Percentiles rank a stretch among this genome's conserved stretches.
phyloP scores from a whole-genome alignment of 2,797 vertebrate genomes.

The Premnoplex brunnescens region DNA sequence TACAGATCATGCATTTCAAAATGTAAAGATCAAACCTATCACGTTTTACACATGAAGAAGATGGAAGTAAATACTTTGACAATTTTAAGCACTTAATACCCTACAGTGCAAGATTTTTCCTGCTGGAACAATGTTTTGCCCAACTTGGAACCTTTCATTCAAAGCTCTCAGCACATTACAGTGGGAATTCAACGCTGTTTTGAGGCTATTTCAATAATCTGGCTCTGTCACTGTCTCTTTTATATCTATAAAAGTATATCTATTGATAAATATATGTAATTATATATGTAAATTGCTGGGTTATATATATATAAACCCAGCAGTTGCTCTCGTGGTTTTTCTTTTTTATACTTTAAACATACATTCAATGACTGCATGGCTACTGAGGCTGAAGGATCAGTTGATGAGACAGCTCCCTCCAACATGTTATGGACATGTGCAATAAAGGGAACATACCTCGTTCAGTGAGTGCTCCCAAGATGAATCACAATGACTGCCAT shows the following conservation, averaged over 20 bases:
- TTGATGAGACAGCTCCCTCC: neutral
- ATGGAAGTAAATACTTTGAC: neutral
- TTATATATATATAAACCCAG: neutral
- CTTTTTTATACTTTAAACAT: neutral
- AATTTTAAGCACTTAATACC: neutral
- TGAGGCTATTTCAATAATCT: neutral
- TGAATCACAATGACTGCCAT: conserved; percentile 83
- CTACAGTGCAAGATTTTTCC: neutral
- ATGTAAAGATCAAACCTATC: neutral
- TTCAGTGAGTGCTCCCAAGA: conserved; percentile 83
- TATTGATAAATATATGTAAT: neutral
- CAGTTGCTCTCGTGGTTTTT: neutral
- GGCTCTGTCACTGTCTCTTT: neutral
- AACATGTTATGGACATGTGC: neutral
- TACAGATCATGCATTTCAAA: neutral
- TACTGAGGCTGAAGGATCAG: neutral
- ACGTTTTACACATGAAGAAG: neutral
- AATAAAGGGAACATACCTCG: conserved; percentile 79
- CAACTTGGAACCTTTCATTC: neutral
- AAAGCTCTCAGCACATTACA: neutral
- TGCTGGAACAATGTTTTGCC: neutral
- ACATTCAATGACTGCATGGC: neutral
- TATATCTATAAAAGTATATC: neutral
- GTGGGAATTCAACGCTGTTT: neutral
- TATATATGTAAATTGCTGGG: neutral